Evolutionary conservation across 2,888 invertebrate species (phyloP), one percentile per base, ranked within the genome.

Genomic region (Drosophila rubida): DNA sequence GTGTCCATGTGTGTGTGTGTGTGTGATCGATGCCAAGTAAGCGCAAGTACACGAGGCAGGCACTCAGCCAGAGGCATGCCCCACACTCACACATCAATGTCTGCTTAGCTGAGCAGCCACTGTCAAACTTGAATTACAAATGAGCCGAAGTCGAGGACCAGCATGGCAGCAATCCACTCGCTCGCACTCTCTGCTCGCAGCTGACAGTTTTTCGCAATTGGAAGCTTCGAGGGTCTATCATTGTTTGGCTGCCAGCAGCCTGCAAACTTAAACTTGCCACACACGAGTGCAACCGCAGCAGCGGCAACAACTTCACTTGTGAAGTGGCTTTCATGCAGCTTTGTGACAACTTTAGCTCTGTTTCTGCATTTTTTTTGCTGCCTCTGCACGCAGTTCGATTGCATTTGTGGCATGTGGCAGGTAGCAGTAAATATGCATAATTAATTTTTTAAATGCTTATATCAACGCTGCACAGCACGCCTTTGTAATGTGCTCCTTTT

Each of bases 61-160:
- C 59, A 59, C 35, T 27, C 61, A 45, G 42, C 16, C 48, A 54
- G 27, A 49, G 64, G 54, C 46, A 27, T 32, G 60, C 42, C 51
- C 53, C 54, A 39, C 32, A 42, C 32, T 22, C 22, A 63, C 69
- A 66, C 84, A 78, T 78, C 85, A 65, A 71, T 69, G 75, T 73
- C 69, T 58, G 61, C 66, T 70, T 46, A 63, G 55, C 54, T 55
- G 51, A 57, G 59, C 57, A 68, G 77, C 63, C 22, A 60, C 55
- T 58, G 59, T 50, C 66, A 72, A 75, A 81, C 72, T 75, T 81
- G 87, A 78, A 87, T 81, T 84, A 70, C 85, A 87, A 87, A 81
- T 81, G 85, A 84, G 80, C 63, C 51, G 44, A 23, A 73, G 66
- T 65, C 72, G 69, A 57, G 60, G 30, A 32, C 53, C 50, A 25